phyloP scores from a whole-genome alignment of 2,888 invertebrate genomes.

The Polydrusus pterygomalis region DNA sequence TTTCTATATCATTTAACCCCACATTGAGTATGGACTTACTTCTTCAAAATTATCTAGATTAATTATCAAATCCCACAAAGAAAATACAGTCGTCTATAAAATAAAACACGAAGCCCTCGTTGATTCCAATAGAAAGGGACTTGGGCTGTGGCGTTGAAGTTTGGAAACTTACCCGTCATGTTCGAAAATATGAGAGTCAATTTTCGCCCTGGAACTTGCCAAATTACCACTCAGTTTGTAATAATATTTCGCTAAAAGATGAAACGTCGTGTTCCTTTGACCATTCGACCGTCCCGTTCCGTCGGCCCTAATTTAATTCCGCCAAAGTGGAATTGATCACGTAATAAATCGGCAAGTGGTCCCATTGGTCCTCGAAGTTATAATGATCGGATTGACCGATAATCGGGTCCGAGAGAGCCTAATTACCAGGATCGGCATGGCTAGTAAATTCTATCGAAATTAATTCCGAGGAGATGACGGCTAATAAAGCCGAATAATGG shows the following conservation, averaged over 20 bases:
- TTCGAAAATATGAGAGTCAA: too few species aligned
- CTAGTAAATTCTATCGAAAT: constrained; percentile 26
- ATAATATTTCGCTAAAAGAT: background rate
- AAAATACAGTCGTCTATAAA: too few species aligned
- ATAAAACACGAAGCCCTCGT: too few species aligned
- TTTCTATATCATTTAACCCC: too few species aligned
- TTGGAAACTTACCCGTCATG: too few species aligned
- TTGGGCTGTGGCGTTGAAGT: too few species aligned
- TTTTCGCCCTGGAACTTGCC: background rate
- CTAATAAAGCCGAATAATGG: constrained; percentile 15
- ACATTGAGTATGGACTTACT: too few species aligned
- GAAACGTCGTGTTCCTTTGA: constrained; percentile 9
- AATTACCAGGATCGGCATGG: constrained; percentile 20
- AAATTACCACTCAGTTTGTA: background rate
- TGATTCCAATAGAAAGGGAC: too few species aligned
- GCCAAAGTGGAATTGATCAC: constrained; percentile 8
- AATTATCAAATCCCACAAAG: too few species aligned
- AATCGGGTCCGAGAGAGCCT: constrained; percentile 3
- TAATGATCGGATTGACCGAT: constrained; percentile 17
- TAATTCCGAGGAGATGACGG: constrained; percentile 23
- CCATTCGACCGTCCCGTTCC: background rate
- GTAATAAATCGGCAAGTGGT: constrained; percentile 9
- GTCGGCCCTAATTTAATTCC: constrained; percentile 8
- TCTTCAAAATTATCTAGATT: too few species aligned
- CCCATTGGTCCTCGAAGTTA: constrained; percentile 3